These are phyloP conservation scores for Tor tambroides DNA, from an alignment of 2,113 vertebrate genomes.

Conservation along the genomic window DNA sequence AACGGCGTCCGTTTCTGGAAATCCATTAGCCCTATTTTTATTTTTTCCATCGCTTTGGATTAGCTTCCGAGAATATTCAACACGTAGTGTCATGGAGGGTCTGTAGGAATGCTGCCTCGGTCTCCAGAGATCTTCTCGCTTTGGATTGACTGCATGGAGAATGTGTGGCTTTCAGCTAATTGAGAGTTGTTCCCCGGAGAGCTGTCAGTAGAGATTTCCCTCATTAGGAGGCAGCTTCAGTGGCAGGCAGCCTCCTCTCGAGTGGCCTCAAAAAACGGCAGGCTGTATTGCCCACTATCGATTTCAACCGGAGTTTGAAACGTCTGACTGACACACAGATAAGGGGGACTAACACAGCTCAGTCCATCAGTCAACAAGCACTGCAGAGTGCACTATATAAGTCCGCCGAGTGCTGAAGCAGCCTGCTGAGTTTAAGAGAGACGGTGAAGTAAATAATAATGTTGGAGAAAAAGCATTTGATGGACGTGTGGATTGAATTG, in stretches of 20 bases:
- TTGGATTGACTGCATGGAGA: conserved; percentile 43
- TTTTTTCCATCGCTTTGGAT: neutral
- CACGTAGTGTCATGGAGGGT: neutral
- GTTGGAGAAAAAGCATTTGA: conserved; percentile 30
- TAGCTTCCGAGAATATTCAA: neutral
- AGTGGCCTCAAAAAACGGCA: conserved; percentile 39
- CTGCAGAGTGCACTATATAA: conserved; percentile 8
- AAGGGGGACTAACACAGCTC: conserved; percentile 41
- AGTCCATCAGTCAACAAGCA: conserved; percentile 53
- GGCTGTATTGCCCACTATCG: conserved; percentile 46
- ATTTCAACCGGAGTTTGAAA: conserved; percentile 51
- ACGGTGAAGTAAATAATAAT: conserved; percentile 26
- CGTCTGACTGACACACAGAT: conserved; percentile 47
- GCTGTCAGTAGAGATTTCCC: conserved; percentile 55
- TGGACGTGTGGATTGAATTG: conserved; percentile 23
- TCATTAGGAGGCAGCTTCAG: conserved; percentile 59
- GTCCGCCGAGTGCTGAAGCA: conserved; percentile 17
- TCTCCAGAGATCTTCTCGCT: neutral
- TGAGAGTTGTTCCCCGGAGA: conserved; percentile 59
- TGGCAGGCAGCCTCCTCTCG: conserved; percentile 42
- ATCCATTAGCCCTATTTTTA: conserved; percentile 23
- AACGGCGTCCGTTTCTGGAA: neutral
- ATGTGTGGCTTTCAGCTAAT: conserved; percentile 57
- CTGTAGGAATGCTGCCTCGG: neutral
- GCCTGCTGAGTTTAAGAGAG: neutral